These are phyloP conservation scores for Pseudoips prasinana DNA, from an alignment of 2,888 invertebrate species.

Conservation along the genomic window DNA sequence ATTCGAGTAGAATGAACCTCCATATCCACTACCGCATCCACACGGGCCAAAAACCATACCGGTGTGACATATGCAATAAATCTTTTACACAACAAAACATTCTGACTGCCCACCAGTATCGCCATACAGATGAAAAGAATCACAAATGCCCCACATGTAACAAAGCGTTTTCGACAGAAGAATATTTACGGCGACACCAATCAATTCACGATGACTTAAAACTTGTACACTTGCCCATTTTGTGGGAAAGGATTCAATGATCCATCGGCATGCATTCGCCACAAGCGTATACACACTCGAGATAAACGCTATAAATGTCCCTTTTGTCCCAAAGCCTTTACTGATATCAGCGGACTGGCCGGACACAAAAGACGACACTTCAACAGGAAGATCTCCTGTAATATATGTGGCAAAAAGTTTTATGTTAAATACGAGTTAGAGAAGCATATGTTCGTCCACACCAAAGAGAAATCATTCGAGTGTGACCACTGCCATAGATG, in stretches of 20 bases:
- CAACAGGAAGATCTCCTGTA: slow-evolving; percentile 21
- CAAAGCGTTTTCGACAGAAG: slow-evolving; percentile 25
- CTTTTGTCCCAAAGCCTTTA: slow-evolving; percentile 32
- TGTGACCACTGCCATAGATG: slow-evolving; percentile 28
- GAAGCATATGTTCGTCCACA: slow-evolving; percentile 2
- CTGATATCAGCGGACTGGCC: slow-evolving; percentile 31
- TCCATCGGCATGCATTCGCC: slow-evolving; percentile 30
- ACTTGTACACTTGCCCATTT: slow-evolving; percentile 29
- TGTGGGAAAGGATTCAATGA: slow-evolving; percentile 41
- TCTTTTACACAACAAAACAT: slow-evolving; percentile 12
- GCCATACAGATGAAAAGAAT: slow-evolving; percentile 21
- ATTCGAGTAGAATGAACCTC: rapidly evolving
- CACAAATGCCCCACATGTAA: slow-evolving; percentile 31
- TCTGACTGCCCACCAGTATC: slow-evolving; percentile 23
- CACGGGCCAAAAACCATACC: slow-evolving; percentile 24
- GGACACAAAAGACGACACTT: slow-evolving; percentile 31
- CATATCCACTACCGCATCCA: slow-evolving; percentile 22
- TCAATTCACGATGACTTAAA: slow-evolving; percentile 34
- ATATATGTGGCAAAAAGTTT: slow-evolving; percentile 26
- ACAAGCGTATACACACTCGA: slow-evolving; percentile 39
- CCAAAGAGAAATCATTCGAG: not conserved
- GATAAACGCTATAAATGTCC: slow-evolving; percentile 36
- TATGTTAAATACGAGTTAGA: not conserved
- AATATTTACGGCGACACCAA: slow-evolving; percentile 20
- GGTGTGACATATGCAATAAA: slow-evolving; percentile 34